Conservation (phyloP, 2,113 vertebrate genomes). For the Rynchops niger region DNA sequence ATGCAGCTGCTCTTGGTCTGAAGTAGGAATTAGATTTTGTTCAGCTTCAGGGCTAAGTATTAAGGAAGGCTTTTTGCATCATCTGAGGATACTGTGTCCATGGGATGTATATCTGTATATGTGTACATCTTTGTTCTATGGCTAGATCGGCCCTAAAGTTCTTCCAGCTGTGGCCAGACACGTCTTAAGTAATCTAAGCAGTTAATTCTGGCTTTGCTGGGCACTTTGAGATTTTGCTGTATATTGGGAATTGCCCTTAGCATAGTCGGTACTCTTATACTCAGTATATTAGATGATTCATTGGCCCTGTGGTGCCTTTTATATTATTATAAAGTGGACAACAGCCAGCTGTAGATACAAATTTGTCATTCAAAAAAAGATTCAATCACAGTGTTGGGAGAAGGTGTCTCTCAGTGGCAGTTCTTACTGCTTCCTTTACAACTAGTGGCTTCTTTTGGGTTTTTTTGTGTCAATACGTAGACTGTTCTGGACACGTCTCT, state of each 20-base stretch:
- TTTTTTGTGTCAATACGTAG: neutral
- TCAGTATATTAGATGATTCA: neutral
- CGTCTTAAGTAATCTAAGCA: neutral
- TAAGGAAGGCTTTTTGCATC: neutral
- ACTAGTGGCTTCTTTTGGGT: neutral
- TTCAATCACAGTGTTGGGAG: neutral
- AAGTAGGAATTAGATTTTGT: slow-evolving; percentile 11
- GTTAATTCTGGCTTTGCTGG: neutral
- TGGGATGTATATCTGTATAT: neutral
- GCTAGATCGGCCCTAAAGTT: neutral
- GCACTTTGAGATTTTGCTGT: neutral
- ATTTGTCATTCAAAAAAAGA: neutral
- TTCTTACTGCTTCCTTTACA: neutral
- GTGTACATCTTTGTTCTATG: neutral
- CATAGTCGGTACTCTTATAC: neutral
- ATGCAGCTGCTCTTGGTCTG: slow-evolving; percentile 9
- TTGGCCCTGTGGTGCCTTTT: neutral
- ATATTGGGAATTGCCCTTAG: neutral
- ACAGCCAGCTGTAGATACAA: neutral
- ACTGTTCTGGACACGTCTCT: neutral
- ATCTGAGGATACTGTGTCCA: neutral
- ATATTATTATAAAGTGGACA: neutral
- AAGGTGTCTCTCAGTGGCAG: neutral
- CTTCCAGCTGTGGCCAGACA: neutral
- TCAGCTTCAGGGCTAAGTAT: neutral